Conservation (phyloP, 2,888 invertebrate genomes). For the Ophion costatus region DNA sequence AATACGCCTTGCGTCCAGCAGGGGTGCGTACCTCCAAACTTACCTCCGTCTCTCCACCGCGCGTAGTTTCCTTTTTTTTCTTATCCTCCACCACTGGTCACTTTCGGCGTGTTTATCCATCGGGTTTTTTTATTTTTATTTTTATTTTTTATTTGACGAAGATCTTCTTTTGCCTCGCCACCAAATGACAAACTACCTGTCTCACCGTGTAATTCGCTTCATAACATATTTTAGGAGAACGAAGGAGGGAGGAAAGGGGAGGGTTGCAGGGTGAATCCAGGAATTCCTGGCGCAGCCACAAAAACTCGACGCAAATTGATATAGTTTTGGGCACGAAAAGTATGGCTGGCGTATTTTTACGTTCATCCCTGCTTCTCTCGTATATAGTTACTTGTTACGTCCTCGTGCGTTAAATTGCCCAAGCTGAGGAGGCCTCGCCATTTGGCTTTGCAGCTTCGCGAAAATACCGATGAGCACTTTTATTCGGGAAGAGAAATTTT, state of each 20-base stretch:
- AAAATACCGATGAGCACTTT: background rate
- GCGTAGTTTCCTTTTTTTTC: background rate
- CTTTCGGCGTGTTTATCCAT: slow-evolving; percentile 17
- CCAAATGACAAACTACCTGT: slow-evolving; percentile 79
- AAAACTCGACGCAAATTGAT: slow-evolving; percentile 47
- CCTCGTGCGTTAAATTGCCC: background rate
- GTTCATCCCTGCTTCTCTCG: slow-evolving; percentile 4
- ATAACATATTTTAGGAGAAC: slow-evolving; percentile 80
- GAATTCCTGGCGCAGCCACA: slow-evolving; percentile 9
- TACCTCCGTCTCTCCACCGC: slow-evolving; percentile 2
- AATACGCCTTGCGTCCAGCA: slow-evolving; percentile 28
- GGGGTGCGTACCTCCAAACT: slow-evolving; percentile 19
- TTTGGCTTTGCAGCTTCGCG: background rate
- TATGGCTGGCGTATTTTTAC: slow-evolving; percentile 28
- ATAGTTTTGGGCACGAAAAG: slow-evolving; percentile 42
- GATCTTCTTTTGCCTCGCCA: slow-evolving; percentile 46
- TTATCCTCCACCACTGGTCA: background rate
- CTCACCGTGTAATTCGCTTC: slow-evolving; percentile 77
- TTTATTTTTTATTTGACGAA: background rate
- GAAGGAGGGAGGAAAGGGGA: slow-evolving; percentile 59
- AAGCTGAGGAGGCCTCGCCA: background rate
- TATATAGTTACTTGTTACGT: background rate
- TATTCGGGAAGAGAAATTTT: background rate
- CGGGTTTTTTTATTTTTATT: background rate
- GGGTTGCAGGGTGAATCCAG: slow-evolving; percentile 28